phyloP scores from a whole-genome alignment of 2,888 invertebrate species.

The Eupithecia pulchellata region DNA sequence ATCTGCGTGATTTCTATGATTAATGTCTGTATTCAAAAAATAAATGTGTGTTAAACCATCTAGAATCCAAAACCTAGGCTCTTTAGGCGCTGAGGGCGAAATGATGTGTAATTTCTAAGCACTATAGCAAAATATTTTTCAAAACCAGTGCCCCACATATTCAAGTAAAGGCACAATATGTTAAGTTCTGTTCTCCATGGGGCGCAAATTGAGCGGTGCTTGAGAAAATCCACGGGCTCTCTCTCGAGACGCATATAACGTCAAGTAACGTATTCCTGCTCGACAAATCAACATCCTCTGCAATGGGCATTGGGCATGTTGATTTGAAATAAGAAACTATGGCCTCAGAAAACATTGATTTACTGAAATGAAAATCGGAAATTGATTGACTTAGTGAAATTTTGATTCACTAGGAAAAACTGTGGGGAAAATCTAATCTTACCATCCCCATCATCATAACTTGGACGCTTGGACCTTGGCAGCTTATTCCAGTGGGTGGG shows the following conservation, averaged over 20 bases:
- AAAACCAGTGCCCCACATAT: constrained; percentile 18
- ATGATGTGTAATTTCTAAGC: background rate
- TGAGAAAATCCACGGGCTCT: constrained; percentile 31
- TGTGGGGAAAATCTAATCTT: background rate
- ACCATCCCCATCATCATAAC: background rate
- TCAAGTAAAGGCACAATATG: constrained; percentile 16
- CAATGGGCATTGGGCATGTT: too few species aligned
- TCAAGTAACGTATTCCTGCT: constrained; percentile 10
- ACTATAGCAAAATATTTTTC: background rate
- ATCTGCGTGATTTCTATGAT: background rate
- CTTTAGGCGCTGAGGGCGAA: background rate
- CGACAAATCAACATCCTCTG: background rate
- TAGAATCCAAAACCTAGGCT: background rate
- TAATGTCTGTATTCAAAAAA: background rate
- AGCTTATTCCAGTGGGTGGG: too few species aligned
- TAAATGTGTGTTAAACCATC: background rate
- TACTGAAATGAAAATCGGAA: background rate
- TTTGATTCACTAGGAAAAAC: too few species aligned
- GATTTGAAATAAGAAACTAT: background rate
- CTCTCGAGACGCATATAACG: constrained; percentile 23
- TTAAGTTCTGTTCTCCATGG: constrained; percentile 24
- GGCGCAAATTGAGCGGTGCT: constrained; percentile 34
- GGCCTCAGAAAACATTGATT: background rate
- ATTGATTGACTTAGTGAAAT: background rate
- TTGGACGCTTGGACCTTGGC: background rate